Evolutionary conservation across 2,797 vertebrate genomes (phyloP).

Genomic region (Masticophis lateralis): DNA sequence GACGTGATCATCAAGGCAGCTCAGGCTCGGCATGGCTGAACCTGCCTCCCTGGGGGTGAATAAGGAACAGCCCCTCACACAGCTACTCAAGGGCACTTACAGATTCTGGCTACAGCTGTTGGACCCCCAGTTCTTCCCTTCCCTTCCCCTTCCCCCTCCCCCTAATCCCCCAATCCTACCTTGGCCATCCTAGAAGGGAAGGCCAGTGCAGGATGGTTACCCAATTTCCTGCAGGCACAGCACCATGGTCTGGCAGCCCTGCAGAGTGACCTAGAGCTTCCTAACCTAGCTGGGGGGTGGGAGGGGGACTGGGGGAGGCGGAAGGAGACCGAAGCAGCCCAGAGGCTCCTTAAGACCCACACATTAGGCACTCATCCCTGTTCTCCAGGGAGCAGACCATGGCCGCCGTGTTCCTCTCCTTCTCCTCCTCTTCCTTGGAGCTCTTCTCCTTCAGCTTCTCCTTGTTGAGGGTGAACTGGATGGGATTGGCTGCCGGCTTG

Average conservation of each 20-base stretch:
- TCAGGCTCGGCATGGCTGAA: fast-evolving
- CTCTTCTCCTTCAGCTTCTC: constrained; percentile 86
- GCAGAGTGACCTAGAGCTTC: not conserved
- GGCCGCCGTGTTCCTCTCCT: constrained; percentile 88
- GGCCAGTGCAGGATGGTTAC: not conserved
- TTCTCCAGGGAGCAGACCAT: constrained; percentile 98
- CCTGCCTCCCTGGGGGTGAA: not conserved
- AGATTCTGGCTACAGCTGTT: not conserved
- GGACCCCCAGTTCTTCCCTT: not conserved
- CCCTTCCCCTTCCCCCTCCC: fast-evolving
- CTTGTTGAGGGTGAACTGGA: constrained; percentile 98
- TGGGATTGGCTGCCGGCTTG: constrained; percentile 93
- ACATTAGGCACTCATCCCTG: constrained; percentile 92
- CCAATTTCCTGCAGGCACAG: not conserved
- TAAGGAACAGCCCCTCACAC: not conserved
- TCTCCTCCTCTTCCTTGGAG: constrained; percentile 62
- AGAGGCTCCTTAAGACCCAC: constrained; percentile 80
- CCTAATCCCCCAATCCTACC: not conserved
- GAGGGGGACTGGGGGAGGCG: not conserved
- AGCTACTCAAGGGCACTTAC: not conserved
- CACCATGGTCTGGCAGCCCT: not conserved
- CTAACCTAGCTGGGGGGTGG: not conserved
- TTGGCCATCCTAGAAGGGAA: too few species aligned
- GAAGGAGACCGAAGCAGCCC: not conserved
- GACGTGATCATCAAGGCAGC: fast-evolving